Conservation (phyloP, 2,113 vertebrate species). For the Steatornis caripensis region DNA sequence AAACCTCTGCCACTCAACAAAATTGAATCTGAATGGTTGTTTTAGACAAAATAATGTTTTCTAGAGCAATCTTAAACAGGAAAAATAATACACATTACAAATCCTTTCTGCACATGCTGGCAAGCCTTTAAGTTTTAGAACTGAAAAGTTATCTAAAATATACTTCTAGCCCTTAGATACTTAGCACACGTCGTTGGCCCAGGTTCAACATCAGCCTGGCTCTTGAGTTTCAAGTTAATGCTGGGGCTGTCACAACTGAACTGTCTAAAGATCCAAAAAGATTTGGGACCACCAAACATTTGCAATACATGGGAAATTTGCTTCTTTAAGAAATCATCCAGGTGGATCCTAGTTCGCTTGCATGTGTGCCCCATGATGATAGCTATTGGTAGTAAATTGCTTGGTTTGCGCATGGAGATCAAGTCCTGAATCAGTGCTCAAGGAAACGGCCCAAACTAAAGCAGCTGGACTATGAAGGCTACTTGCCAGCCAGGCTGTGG, state of each 20-base stretch:
- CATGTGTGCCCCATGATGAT: accelerated
- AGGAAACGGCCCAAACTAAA: neutral
- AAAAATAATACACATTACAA: neutral
- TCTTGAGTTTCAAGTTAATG: neutral
- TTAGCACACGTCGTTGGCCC: neutral
- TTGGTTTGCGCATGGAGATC: neutral
- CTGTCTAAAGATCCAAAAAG: neutral
- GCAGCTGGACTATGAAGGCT: neutral
- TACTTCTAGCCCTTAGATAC: neutral
- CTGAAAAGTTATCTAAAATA: neutral
- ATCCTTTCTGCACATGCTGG: neutral
- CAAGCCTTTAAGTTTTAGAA: neutral
- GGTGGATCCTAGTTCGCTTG: neutral
- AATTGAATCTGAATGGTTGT: neutral
- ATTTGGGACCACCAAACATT: neutral
- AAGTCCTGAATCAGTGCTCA: neutral
- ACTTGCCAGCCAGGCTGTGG: neutral
- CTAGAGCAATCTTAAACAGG: constrained; percentile 10
- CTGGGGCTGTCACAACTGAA: neutral
- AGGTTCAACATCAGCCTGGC: neutral
- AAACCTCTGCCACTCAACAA: neutral
- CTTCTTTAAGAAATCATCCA: neutral
- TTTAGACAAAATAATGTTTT: neutral
- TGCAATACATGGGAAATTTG: neutral
- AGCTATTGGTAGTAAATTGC: neutral